Conservation (phyloP, 2,797 vertebrate genomes). For the Denticeps clupeoides region DNA sequence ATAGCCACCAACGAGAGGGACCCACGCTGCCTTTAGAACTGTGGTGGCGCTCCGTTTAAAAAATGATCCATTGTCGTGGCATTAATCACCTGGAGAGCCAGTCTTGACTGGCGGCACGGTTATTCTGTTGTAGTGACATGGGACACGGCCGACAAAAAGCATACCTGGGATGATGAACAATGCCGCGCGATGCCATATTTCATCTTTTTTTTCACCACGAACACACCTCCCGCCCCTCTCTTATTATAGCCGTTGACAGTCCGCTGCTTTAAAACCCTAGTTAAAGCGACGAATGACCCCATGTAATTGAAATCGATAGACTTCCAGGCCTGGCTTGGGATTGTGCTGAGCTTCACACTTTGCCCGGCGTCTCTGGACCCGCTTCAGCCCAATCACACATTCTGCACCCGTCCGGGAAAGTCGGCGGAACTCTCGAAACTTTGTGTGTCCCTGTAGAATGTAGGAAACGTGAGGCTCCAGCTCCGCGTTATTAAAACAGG, state of each 20-base stretch:
- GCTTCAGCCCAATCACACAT: slow-evolving; percentile 25
- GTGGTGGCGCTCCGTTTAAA: too few species aligned
- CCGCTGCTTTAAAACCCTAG: slow-evolving; percentile 43
- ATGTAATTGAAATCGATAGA: slow-evolving; percentile 53
- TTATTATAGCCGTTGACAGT: slow-evolving; percentile 36
- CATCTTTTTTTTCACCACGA: slow-evolving; percentile 6
- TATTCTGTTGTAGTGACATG: too few species aligned
- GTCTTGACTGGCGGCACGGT: too few species aligned
- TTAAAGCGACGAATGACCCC: slow-evolving; percentile 49
- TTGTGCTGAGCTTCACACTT: slow-evolving; percentile 39
- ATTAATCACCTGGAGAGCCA: too few species aligned
- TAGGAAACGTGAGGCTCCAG: too few species aligned
- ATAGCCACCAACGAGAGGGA: too few species aligned
- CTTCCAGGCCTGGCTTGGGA: slow-evolving; percentile 25
- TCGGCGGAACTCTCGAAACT: slow-evolving; percentile 25
- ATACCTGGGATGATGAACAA: too few species aligned
- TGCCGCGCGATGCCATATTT: slow-evolving; percentile 6
- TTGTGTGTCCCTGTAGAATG: slow-evolving; percentile 30
- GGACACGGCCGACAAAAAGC: too few species aligned
- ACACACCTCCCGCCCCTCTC: slow-evolving; percentile 22
- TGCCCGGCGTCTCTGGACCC: slow-evolving; percentile 36
- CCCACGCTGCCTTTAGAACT: too few species aligned
- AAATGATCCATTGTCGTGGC: too few species aligned
- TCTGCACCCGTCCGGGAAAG: slow-evolving; percentile 22
- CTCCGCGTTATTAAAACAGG: too few species aligned